Percentiles rank a stretch among this genome's conserved stretches.
These are phyloP conservation scores for Nautilus pompilius DNA, from an alignment of 1,140 invertebrate genomes.

Conservation along the genomic window DNA sequence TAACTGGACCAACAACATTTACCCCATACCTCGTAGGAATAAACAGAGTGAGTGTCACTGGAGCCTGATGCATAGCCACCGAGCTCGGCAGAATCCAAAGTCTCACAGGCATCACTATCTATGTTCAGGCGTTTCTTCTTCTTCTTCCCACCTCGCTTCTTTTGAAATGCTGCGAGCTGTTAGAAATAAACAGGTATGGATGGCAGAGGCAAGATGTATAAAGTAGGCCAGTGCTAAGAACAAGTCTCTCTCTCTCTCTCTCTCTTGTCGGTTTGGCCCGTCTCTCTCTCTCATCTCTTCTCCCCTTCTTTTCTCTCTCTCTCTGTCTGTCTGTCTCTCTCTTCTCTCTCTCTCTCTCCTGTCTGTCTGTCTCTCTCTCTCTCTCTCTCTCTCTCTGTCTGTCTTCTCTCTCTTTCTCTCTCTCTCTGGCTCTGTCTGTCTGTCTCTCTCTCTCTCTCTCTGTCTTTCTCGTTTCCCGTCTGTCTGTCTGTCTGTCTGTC, in stretches of 20 bases:
- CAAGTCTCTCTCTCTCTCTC: background rate
- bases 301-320: background rate
- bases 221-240: background rate
- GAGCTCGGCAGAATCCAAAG: background rate
- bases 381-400: too few species aligned
- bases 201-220: background rate
- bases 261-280: background rate
- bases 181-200: conserved; percentile 9
- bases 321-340: too few species aligned
- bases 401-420: too few species aligned
- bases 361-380: too few species aligned
- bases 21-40: background rate
- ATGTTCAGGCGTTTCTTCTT: conserved; percentile 14
- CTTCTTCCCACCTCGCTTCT: conserved; percentile 26
- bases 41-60: conserved; percentile 8
- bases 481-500: too few species aligned
- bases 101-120: background rate
- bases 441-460: too few species aligned
- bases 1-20: background rate
- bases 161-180: conserved; percentile 40
- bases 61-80: conserved; percentile 8
- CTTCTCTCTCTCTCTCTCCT: too few species aligned
- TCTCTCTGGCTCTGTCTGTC: too few species aligned
- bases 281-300: background rate
- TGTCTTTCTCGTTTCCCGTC: too few species aligned